Percentiles rank a stretch among this genome's conserved stretches.
Conservation (phyloP, 2,113 vertebrate genomes). For the Pterocles burchelli region DNA sequence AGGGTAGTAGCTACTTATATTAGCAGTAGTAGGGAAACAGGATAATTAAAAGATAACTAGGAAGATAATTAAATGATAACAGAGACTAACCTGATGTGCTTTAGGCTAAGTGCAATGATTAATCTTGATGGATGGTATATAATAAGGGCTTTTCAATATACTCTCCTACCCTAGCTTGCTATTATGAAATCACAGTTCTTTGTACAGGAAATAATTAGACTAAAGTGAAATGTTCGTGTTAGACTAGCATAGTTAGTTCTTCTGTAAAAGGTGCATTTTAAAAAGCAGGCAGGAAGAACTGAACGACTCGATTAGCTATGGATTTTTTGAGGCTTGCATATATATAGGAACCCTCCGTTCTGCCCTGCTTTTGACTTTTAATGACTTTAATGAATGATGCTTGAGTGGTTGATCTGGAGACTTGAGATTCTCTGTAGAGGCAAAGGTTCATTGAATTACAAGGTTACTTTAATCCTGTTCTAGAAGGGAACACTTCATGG, state of each 20-base stretch:
- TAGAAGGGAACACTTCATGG: not conserved
- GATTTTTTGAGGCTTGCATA: not conserved
- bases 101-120: constrained; percentile 59
- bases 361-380: not conserved
- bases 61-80: constrained; percentile 66
- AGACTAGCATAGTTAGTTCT: not conserved
- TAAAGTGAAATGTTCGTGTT: not conserved
- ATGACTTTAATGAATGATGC: not conserved
- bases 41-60: constrained; percentile 62
- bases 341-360: not conserved
- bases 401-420: not conserved
- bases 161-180: not conserved
- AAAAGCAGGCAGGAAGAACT: not conserved
- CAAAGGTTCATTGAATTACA: not conserved
- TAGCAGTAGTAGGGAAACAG: not conserved
- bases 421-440: not conserved
- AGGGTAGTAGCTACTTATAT: not conserved
- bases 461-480: not conserved
- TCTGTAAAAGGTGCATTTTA: not conserved
- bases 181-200: not conserved
- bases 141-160: constrained; percentile 12
- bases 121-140: constrained; percentile 34
- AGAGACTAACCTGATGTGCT: constrained; percentile 34
- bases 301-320: not conserved
- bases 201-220: constrained; percentile 1